These are phyloP conservation scores for Acrossocheilus fasciatus DNA, from an alignment of 2,797 vertebrate species.

Conservation along the genomic window DNA sequence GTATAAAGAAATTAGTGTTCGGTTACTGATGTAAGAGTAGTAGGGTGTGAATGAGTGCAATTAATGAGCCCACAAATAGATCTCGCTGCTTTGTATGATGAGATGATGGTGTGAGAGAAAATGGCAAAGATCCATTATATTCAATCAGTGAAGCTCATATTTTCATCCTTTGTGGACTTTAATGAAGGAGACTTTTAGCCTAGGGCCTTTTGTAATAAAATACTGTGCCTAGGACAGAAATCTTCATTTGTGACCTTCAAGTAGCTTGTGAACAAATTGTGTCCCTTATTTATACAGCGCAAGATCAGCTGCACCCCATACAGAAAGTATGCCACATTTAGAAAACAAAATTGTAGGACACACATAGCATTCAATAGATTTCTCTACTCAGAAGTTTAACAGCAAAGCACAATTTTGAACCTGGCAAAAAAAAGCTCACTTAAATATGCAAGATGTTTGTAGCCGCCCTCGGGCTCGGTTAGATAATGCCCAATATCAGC, in stretches of 20 bases:
- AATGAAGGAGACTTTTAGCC: conserved; percentile 27
- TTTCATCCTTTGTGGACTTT: conserved; percentile 6
- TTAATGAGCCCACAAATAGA: conserved; percentile 81
- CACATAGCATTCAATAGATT: conserved; percentile 5
- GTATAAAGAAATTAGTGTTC: conserved; percentile 72
- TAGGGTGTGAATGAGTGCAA: conserved; percentile 77
- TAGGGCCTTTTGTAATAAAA: not conserved
- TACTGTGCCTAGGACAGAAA: not conserved
- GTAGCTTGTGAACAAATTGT: not conserved
- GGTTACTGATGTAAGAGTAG: conserved; percentile 71
- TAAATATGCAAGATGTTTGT: conserved; percentile 35
- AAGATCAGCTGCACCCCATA: not conserved
- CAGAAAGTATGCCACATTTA: conserved; percentile 7
- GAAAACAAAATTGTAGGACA: conserved; percentile 17
- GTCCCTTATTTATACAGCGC: conserved; percentile 1
- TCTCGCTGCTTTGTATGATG: conserved; percentile 74
- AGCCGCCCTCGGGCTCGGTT: conserved; percentile 1
- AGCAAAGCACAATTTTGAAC: conserved; percentile 8
- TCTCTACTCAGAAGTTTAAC: not conserved
- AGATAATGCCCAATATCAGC: conserved; percentile 46
- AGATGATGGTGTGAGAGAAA: conserved; percentile 73
- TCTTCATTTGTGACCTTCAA: conserved; percentile 5
- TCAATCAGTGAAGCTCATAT: conserved; percentile 47
- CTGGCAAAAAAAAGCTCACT: not conserved
- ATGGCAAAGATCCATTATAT: conserved; percentile 70